These are phyloP conservation scores for Muscicapa adusta DNA, from an alignment of 2,113 vertebrate species.

Conservation along the genomic window DNA sequence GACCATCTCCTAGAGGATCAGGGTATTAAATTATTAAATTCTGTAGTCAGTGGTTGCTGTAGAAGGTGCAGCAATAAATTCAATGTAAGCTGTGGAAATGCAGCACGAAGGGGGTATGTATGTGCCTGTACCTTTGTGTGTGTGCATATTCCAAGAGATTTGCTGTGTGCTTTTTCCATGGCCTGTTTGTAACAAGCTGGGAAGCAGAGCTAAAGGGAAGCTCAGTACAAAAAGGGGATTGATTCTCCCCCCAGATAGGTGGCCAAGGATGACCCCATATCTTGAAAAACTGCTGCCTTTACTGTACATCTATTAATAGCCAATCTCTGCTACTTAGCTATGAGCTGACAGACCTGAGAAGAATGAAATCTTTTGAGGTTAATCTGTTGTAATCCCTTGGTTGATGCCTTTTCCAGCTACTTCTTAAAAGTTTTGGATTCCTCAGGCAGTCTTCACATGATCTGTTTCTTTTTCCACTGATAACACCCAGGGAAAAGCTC, in stretches of 20 bases:
- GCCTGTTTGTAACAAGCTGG: neutral
- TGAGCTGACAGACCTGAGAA: neutral
- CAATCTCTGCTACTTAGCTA: neutral
- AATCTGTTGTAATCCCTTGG: conserved; percentile 11
- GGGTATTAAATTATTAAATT: neutral
- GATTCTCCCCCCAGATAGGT: neutral
- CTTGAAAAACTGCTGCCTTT: neutral
- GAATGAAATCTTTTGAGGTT: neutral
- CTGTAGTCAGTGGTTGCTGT: neutral
- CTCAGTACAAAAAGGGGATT: neutral
- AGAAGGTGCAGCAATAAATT: neutral
- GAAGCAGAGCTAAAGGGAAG: neutral
- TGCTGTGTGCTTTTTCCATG: rapidly evolving
- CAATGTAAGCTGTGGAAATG: neutral
- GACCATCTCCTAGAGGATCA: neutral
- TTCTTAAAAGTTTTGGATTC: neutral
- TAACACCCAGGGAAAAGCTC: neutral
- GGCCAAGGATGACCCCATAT: neutral
- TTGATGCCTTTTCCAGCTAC: neutral
- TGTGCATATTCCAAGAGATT: neutral
- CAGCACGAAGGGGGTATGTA: rapidly evolving
- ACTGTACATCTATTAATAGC: neutral
- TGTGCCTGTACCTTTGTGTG: neutral
- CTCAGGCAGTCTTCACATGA: neutral
- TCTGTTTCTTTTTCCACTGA: neutral